These are phyloP conservation scores for Dipodomys spectabilis DNA, from an alignment of 2,113 vertebrate species.

Conservation along the genomic window DNA sequence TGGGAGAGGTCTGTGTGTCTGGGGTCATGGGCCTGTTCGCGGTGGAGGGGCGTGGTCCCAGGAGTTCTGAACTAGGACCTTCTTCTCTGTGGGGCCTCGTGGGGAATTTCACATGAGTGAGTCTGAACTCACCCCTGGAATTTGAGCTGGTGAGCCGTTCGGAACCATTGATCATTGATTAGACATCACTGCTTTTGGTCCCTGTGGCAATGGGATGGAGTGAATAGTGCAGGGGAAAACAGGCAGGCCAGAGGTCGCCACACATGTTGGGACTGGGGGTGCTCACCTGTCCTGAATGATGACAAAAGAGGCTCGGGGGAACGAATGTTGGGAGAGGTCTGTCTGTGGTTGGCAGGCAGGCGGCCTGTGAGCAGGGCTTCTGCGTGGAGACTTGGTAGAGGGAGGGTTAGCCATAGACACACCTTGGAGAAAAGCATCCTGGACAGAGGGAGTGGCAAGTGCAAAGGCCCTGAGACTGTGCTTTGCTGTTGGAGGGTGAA, in stretches of 20 bases:
- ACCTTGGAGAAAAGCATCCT: background rate
- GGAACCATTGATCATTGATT: background rate
- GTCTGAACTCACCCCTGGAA: background rate
- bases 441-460: background rate
- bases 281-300: too few species aligned
- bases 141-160: background rate
- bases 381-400: too few species aligned
- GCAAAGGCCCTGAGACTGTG: background rate
- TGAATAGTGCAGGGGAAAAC: background rate
- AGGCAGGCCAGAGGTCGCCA: background rate
- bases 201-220: too few species aligned
- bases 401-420: background rate
- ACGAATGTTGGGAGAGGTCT: background rate
- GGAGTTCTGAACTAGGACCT: background rate
- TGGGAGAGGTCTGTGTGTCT: too few species aligned
- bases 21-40: background rate
- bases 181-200: background rate
- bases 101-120: too few species aligned
- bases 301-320: background rate
- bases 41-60: background rate
- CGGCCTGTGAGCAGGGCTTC: too few species aligned
- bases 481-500: background rate
- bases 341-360: background rate
- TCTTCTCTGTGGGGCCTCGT: fast-evolving
- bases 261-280: fast-evolving